Percentiles rank a stretch among this genome's conserved stretches.
Evolutionary conservation across 2,797 vertebrate species (phyloP).

Genomic region (Hoplostethus mediterraneus): DNA sequence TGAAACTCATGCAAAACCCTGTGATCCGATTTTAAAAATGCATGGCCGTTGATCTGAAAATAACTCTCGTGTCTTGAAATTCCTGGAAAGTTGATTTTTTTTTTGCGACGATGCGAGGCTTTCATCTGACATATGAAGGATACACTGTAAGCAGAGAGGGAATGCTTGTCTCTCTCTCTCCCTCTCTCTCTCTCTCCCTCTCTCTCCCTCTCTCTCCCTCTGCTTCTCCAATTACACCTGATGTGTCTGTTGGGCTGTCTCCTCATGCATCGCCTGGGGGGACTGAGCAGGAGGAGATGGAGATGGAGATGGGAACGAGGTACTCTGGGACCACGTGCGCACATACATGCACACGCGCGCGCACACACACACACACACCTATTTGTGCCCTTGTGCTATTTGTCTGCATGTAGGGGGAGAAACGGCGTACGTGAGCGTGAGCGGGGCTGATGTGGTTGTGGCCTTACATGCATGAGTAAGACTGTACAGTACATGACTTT

Average conservation of each 20-base stretch:
- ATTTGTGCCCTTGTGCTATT: slow-evolving; percentile 3
- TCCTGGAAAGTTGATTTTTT: slow-evolving; percentile 46
- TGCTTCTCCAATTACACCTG: slow-evolving; percentile 46
- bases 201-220: neutral
- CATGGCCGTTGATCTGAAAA: slow-evolving; percentile 13
- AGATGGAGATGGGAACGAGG: slow-evolving; percentile 6
- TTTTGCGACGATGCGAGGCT: slow-evolving; percentile 20
- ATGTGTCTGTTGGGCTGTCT: slow-evolving; percentile 39
- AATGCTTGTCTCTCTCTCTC: slow-evolving; percentile 13
- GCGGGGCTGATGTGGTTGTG: slow-evolving; percentile 65
- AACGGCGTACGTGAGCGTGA: slow-evolving; percentile 54
- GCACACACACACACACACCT: neutral
- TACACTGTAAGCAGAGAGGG: slow-evolving; percentile 25
- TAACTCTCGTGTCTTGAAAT: slow-evolving; percentile 34
- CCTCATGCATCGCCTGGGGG: slow-evolving; percentile 22
- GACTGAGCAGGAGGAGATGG: neutral
- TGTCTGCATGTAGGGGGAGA: slow-evolving; percentile 15
- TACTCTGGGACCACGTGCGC: neutral
- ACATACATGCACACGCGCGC: neutral
- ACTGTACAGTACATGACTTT: slow-evolving; percentile 62
- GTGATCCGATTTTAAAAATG: neutral
- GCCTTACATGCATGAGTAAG: slow-evolving; percentile 80
- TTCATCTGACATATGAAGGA: slow-evolving; percentile 48
- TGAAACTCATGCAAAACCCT: neutral
- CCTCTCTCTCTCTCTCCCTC: neutral